Evolutionary conservation across 2,888 invertebrate genomes (phyloP).

Genomic region (Pheosia tremula): DNA sequence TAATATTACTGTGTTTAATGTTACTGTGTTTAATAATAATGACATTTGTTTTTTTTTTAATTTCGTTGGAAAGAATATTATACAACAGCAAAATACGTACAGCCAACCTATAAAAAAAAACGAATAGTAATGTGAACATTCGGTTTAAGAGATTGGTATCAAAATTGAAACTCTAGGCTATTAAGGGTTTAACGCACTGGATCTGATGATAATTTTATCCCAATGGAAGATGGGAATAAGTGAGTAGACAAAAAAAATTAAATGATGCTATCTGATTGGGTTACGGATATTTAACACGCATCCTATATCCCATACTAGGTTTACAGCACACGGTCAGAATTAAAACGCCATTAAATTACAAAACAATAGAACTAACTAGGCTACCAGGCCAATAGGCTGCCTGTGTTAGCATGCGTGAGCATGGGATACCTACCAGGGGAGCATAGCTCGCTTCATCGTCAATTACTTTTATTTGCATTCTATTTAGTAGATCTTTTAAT

Average conservation of each 20-base stretch:
- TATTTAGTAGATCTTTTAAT: not conserved
- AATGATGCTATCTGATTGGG: not conserved
- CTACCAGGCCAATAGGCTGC: conserved; percentile 52
- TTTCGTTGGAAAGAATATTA: too few species aligned
- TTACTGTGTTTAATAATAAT: too few species aligned
- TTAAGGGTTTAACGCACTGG: too few species aligned
- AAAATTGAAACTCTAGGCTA: too few species aligned
- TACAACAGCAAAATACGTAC: too few species aligned
- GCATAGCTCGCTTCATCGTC: conserved; percentile 21
- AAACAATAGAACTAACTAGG: conserved; percentile 29
- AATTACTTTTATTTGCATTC: conserved; percentile 25
- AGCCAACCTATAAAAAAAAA: too few species aligned
- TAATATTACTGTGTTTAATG: too few species aligned
- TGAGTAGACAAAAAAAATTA: not conserved
- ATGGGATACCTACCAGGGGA: conserved; percentile 30
- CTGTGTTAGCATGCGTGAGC: conserved; percentile 40
- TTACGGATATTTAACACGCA: conserved; percentile 11
- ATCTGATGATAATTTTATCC: too few species aligned
- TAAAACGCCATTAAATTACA: conserved; percentile 24
- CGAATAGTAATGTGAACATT: too few species aligned
- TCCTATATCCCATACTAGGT: conserved; percentile 24
- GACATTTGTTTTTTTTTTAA: too few species aligned
- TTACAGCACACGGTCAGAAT: conserved; percentile 33
- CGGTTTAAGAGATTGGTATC: too few species aligned
- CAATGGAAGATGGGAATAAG: not conserved